These are phyloP conservation scores for Agriopis aurantiaria DNA, from an alignment of 2,888 invertebrate species.

Conservation along the genomic window DNA sequence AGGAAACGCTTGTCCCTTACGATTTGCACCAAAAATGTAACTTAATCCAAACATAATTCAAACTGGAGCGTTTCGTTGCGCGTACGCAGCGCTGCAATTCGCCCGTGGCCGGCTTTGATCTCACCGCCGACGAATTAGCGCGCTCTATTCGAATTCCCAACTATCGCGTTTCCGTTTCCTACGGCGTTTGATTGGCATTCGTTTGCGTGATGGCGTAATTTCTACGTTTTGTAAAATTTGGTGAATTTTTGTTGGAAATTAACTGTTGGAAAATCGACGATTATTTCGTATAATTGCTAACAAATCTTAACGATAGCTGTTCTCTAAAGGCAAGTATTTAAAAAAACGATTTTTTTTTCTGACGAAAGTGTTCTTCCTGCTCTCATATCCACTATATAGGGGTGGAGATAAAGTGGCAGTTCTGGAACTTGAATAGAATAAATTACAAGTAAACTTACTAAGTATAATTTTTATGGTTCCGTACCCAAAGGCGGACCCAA, in stretches of 20 bases:
- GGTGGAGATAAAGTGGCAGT: no score
- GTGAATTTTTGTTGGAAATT: conserved; percentile 6
- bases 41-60: conserved; percentile 56
- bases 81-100: conserved; percentile 73
- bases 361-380: no score
- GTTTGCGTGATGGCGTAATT: conserved; percentile 25
- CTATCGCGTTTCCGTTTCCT: conserved; percentile 70
- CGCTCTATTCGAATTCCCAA: conserved; percentile 64
- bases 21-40: conserved; percentile 40
- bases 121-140: conserved; percentile 78
- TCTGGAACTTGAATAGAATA: no score
- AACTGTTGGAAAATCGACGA: not conserved
- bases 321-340: no score
- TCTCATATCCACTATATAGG: no score
- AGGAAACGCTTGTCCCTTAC: conserved; percentile 21
- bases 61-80: conserved; percentile 75
- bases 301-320: no score
- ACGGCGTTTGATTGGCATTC: conserved; percentile 39
- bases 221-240: conserved; percentile 11
- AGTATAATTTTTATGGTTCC: no score
- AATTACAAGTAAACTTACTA: no score
- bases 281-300: not conserved
- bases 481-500: no score
- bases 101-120: conserved; percentile 72
- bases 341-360: no score